Evolutionary conservation across 2,113 vertebrate species (phyloP).

Genomic region (Psophia crepitans): DNA sequence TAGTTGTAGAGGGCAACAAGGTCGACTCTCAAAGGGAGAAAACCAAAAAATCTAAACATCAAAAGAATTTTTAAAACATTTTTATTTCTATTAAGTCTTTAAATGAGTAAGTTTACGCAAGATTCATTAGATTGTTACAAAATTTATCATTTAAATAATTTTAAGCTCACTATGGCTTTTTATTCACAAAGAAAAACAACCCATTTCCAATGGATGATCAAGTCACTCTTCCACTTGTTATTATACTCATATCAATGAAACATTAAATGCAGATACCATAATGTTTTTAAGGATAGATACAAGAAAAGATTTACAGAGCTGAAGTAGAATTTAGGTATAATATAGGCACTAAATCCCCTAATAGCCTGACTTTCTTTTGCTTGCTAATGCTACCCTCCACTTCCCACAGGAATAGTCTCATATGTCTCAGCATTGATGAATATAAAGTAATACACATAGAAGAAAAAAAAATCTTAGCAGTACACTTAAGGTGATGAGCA

Average conservation of each 20-base stretch:
- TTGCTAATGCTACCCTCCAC: neutral
- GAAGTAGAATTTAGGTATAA: neutral
- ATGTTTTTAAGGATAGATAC: neutral
- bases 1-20: too few relatives aligned
- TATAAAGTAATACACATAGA: neutral
- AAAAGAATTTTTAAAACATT: neutral
- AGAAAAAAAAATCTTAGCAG: neutral
- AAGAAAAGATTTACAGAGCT: neutral
- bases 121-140: neutral
- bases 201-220: neutral
- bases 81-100: neutral
- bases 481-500: neutral
- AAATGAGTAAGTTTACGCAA: neutral
- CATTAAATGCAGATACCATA: neutral
- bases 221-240: neutral
- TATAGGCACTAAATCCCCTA: neutral
- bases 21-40: neutral
- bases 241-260: neutral
- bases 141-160: neutral
- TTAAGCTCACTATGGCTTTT: neutral
- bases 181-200: neutral
- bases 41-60: rapidly evolving
- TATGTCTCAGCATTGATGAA: neutral
- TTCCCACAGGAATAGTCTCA: neutral
- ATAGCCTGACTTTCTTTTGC: neutral